A percentile compares a stretch with the other conserved stretches of the same genome.
phyloP scores from a whole-genome alignment of 2,797 vertebrate genomes.

The Ceyx erithaca region DNA sequence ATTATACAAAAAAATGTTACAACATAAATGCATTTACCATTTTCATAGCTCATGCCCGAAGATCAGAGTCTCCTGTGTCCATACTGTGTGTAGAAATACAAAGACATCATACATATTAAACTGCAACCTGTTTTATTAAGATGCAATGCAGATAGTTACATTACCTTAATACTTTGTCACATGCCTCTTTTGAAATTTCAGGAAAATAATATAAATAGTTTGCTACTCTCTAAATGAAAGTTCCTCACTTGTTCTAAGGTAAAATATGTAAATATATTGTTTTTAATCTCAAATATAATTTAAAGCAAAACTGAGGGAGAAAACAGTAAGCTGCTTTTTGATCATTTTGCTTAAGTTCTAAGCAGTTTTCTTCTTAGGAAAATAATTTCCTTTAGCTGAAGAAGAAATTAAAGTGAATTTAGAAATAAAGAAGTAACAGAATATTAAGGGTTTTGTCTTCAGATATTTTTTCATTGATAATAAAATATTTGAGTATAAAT shows the following conservation, averaged over 20 bases:
- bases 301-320: constrained; percentile 10
- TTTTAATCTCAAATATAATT: constrained; percentile 44
- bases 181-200: not conserved
- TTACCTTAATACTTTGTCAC: not conserved
- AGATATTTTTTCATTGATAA: not conserved
- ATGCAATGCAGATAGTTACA: not conserved
- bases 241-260: not conserved
- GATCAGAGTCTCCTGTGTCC: not conserved
- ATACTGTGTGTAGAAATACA: not conserved
- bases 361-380: constrained; percentile 52
- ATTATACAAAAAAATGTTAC: not conserved
- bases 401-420: constrained; percentile 49
- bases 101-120: not conserved
- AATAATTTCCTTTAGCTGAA: constrained; percentile 51
- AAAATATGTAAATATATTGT: not conserved
- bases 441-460: not conserved
- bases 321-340: constrained; percentile 29
- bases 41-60: not conserved
- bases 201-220: not conserved
- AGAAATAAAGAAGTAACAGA: not conserved
- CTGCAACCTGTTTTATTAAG: not conserved
- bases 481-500: not conserved
- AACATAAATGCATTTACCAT: not conserved
- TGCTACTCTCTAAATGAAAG: not conserved
- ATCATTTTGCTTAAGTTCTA: constrained; percentile 45